These are phyloP conservation scores for Phylloscopus collybita DNA, from an alignment of 2,797 vertebrate species.

Conservation along the genomic window DNA sequence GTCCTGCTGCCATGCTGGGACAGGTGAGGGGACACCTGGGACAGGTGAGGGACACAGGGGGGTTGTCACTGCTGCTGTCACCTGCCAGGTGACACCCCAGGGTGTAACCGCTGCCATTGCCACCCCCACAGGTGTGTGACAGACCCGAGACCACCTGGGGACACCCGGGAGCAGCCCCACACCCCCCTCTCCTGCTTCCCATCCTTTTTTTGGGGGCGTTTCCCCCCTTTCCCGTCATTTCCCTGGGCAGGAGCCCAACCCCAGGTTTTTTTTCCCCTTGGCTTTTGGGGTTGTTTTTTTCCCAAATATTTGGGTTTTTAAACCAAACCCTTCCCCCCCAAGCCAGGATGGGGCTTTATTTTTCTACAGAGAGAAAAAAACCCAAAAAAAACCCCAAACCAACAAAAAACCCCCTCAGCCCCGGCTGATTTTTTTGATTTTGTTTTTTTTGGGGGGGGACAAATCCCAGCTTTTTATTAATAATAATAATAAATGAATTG, in stretches of 20 bases:
- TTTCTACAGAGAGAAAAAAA: neutral
- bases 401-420: neutral
- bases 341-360: neutral
- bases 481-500: neutral
- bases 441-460: neutral
- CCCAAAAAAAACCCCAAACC: too few species aligned
- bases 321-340: neutral
- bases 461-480: neutral
- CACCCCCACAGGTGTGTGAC: slow-evolving; percentile 75
- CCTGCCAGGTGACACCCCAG: neutral
- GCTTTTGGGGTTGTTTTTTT: neutral
- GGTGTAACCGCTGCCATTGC: neutral
- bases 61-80: neutral
- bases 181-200: neutral
- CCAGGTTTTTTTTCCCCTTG: neutral
- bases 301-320: neutral
- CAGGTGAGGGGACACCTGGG: neutral
- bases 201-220: neutral
- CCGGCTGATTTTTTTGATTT: neutral
- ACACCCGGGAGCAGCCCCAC: neutral
- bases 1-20: too few species aligned
- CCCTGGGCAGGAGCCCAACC: neutral
- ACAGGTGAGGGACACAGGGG: neutral
- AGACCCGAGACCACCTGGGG: neutral
- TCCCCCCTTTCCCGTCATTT: neutral